Evolutionary conservation across 1,140 invertebrate species (phyloP), one percentile per base, ranked within the genome.

Genomic region (Tetragonula clypearis): DNA sequence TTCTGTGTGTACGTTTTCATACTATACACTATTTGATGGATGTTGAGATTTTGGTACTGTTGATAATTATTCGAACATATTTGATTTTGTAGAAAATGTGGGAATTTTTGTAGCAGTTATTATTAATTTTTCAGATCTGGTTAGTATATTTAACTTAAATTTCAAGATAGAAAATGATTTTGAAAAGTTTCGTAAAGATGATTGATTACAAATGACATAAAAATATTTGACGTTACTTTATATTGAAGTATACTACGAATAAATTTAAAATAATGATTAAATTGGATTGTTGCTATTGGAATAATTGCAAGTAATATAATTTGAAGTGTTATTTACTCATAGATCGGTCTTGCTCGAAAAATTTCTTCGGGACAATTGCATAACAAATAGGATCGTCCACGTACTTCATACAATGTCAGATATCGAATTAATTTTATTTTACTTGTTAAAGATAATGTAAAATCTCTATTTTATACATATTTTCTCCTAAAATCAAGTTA

Each of bases 311-410:
- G 17, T 11, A 12, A 21, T 56, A n/a, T 12, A n/a, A 30, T 53
- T 12, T 23, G 15, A 19, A 19, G 9, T 35, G 30, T 60, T 65
- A 26, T 62, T 62, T 60, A 49, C 73, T n/a, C 76, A 41, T 12
- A 12, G 12, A 9, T n/a, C n/a, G 19, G 53, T 21, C n/a, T 14
- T 19, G 9, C 23, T 23, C 26, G 26, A 55, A 41, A 21, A 73
- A 41, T n/a, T 6, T 73, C 6, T 66, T 75, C 71, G 14, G 15
- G 26, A 30, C 9, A 15, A 30, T 53, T 65, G 41, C 21, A 19
- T 30, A 56, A 75, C n/a, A 56, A 69, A 49, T 68, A 82, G 53
- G 49, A 68, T 83, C 81, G 81, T 83, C 53, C 81, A 83, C 77
- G 62, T 83, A 83, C 81, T 83, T 83, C 35, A 68, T 62, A 49